Evolutionary conservation across 1,140 invertebrate species (phyloP), one percentile per base, ranked within the genome.

Genomic region (Drosophila kanapiae): DNA sequence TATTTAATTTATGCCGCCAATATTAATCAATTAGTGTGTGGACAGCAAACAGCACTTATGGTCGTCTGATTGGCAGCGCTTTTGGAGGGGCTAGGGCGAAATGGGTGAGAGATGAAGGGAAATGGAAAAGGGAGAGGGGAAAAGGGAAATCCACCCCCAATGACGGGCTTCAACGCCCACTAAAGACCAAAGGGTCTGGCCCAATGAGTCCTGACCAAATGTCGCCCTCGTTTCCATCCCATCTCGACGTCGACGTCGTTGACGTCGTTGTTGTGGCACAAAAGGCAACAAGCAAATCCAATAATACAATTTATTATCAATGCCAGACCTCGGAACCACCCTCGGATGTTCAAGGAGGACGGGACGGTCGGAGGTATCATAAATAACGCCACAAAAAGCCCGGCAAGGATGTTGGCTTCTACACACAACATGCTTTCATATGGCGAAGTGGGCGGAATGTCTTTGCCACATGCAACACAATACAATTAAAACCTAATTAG

Each of bases 301-400:
- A 87, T 88, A 88, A 88, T 78, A 81, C 62, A 88, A 88, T 90
- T 90, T 90, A 88, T 90, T 88, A 78, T 90, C 80, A 90, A 90
- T 80, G 81, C 49, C 85, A 83, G 58, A 56, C 42, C 43, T 43
- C 48, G 54, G 45, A 81, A 16, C 60, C 74, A 81, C 68, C 82
- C 78, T 38, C 48, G 33, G 33, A 65, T 51, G 60, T 45, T 38
- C 33, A 29, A 40, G 57, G 57, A 42, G 27, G 48, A 31, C 54
- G 45, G 43, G 49, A 3, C 18, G 42, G 31, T 8, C 45, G 63
- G 72, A 27, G 71, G 56, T 35, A 47, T 62, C 76, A 88, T 87
- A 87, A 87, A 83, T 87, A 83, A 84, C 61, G 64, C 71, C 80
- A 68, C 84, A 80, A 77, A 74, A 61, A 71, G 62, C 54, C 48